These are phyloP conservation scores for Caenorhabditis doughertyi DNA, from an alignment of 2,888 invertebrate species.

Conservation along the genomic window DNA sequence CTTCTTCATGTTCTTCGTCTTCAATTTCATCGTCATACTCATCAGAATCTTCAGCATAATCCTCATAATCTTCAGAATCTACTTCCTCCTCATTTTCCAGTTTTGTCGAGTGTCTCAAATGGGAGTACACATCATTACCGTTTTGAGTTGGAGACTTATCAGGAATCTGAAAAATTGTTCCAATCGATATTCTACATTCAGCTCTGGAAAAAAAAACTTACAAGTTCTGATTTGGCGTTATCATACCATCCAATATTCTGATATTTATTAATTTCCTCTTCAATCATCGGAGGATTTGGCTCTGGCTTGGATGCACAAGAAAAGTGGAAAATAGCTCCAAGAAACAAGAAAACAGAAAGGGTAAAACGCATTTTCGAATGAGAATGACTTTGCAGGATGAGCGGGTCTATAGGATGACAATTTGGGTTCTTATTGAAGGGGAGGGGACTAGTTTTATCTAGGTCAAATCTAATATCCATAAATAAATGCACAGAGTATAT, in stretches of 20 bases:
- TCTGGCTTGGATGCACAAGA: too few relatives aligned
- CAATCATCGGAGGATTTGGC: too few relatives aligned
- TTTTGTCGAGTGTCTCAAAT: background rate
- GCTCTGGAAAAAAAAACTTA: constrained; percentile 10
- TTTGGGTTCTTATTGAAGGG: too few relatives aligned
- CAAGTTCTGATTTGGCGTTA: background rate
- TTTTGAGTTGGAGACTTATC: background rate
- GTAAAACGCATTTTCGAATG: too few relatives aligned
- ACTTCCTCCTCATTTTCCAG: background rate
- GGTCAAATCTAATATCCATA: too few relatives aligned
- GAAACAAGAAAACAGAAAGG: too few relatives aligned
- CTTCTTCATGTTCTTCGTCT: background rate
- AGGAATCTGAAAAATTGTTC: background rate
- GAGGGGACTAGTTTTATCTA: too few relatives aligned
- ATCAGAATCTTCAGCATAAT: background rate
- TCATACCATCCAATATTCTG: constrained; percentile 1
- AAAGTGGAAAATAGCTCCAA: too few relatives aligned
- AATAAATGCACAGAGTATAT: too few relatives aligned
- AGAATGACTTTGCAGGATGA: too few relatives aligned
- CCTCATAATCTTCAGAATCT: background rate
- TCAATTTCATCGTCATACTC: background rate
- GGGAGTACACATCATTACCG: background rate
- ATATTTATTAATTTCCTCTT: background rate
- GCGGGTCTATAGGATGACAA: too few relatives aligned
- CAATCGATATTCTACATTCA: background rate